Conservation (phyloP, 2,113 vertebrate species). For the Rhynchopsitta pachyrhyncha region DNA sequence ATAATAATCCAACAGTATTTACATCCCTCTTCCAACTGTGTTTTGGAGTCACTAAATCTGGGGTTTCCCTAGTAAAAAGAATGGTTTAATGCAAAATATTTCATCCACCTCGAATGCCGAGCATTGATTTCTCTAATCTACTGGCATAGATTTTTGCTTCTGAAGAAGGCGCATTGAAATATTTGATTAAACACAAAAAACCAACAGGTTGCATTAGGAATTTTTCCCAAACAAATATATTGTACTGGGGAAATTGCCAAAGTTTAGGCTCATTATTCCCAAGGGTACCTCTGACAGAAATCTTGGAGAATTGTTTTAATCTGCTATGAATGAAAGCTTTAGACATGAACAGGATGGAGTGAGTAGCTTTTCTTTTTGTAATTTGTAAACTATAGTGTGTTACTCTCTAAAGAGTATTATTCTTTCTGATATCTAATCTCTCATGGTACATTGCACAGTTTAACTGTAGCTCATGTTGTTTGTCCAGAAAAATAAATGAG, state of each 20-base stretch:
- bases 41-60: not conserved
- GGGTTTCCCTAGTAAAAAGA: not conserved
- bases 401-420: not conserved
- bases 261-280: not conserved
- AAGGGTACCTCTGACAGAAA: not conserved
- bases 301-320: not conserved
- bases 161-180: conserved; percentile 58
- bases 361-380: not conserved
- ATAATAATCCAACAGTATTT: not conserved
- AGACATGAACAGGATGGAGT: not conserved
- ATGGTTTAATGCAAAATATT: not conserved
- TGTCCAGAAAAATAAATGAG: conserved; percentile 53
- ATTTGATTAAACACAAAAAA: conserved; percentile 37
- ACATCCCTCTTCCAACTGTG: not conserved
- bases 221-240: not conserved
- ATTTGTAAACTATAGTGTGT: not conserved
- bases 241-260: not conserved
- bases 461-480: conserved; percentile 37
- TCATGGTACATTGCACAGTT: not conserved
- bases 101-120: not conserved
- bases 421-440: conserved; percentile 1
- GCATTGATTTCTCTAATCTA: conserved; percentile 54
- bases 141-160: conserved; percentile 60
- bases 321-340: not conserved
- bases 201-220: not conserved